Conservation (phyloP, 2,797 vertebrate genomes). For the Tapirus indicus region DNA sequence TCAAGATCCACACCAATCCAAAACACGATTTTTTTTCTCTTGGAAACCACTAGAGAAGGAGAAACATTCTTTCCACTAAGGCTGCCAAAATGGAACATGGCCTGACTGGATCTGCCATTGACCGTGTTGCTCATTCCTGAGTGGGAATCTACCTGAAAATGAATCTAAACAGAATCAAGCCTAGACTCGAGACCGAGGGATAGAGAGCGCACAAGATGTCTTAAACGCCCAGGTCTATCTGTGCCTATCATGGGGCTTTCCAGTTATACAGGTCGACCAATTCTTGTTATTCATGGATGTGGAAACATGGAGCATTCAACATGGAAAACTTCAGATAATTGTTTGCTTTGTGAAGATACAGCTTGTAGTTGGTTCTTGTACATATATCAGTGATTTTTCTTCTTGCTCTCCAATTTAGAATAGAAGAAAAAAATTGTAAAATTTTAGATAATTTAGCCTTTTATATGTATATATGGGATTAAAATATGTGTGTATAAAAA, state of each 20-base stretch:
- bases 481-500: conserved; percentile 22
- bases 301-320: not conserved
- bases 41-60: not conserved
- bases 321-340: not conserved
- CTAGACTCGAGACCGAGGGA: not conserved
- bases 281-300: not conserved
- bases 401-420: not conserved
- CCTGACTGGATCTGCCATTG: not conserved
- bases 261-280: not conserved
- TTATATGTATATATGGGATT: not conserved
- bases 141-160: not conserved
- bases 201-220: not conserved
- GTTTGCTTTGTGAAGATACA: not conserved
- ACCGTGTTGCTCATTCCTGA: not conserved
- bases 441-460: not conserved
- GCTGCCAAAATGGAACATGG: not conserved
- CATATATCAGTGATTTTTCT: not conserved
- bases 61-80: not conserved
- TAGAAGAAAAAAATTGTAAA: not conserved
- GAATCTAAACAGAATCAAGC: not conserved
- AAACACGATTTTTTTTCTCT: not conserved
- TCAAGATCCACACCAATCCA: not conserved
- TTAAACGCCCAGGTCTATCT: not conserved
- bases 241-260: not conserved
- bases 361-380: not conserved